Conservation (phyloP, 2,888 invertebrate genomes). For the Temnothorax ravouxi region DNA sequence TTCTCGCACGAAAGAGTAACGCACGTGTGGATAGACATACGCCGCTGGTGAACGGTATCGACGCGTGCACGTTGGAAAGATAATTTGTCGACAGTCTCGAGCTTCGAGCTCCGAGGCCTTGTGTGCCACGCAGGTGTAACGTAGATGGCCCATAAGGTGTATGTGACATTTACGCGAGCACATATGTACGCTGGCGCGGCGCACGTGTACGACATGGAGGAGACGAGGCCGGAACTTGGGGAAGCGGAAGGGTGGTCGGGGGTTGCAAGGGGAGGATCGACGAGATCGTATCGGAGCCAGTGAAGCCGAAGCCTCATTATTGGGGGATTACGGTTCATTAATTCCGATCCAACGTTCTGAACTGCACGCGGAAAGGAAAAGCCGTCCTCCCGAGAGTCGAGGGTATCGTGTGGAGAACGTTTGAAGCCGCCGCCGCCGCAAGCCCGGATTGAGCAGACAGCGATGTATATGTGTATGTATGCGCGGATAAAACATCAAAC, state of each 20-base stretch:
- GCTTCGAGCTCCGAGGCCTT: slow-evolving; percentile 61
- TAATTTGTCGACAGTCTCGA: slow-evolving; percentile 74
- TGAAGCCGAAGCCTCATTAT: slow-evolving; percentile 83
- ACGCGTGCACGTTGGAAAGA: slow-evolving; percentile 70
- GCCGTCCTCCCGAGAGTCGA: slow-evolving; percentile 70
- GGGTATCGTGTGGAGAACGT: slow-evolving; percentile 76
- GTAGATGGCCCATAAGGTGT: slow-evolving; percentile 47
- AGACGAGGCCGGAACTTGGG: slow-evolving; percentile 29
- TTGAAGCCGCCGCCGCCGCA: no score
- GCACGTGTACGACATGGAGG: slow-evolving; percentile 53
- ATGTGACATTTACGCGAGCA: slow-evolving; percentile 69
- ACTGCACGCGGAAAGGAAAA: slow-evolving; percentile 81
- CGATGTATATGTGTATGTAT: slow-evolving; percentile 30
- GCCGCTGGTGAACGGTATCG: slow-evolving; percentile 69
- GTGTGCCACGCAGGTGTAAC: slow-evolving; percentile 46
- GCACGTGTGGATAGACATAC: neutral
- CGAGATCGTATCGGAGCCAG: slow-evolving; percentile 80
- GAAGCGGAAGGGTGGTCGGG: slow-evolving; percentile 29
- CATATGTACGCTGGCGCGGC: slow-evolving; percentile 40
- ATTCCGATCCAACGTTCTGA: slow-evolving; percentile 80
- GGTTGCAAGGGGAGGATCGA: slow-evolving; percentile 29
- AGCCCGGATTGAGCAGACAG: no score
- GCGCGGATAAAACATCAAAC: slow-evolving; percentile 43
- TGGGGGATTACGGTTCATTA: slow-evolving; percentile 85
- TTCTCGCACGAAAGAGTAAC: no score